Evolutionary conservation across 2,113 vertebrate genomes (phyloP).

Genomic region (Hippocampus abdominalis): DNA sequence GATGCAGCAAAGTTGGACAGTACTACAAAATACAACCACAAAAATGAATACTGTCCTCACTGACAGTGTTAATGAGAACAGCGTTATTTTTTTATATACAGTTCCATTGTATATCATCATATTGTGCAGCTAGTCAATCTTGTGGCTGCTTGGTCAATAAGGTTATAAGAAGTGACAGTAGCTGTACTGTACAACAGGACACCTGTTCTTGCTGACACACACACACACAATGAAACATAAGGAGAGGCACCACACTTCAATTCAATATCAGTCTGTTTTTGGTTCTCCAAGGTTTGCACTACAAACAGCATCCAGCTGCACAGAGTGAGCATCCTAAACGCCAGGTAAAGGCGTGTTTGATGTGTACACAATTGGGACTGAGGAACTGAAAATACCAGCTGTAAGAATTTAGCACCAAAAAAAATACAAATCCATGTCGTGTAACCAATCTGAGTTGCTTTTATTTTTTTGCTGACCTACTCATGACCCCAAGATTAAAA

Average conservation of each 20-base stretch:
- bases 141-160: neutral
- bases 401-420: constrained; percentile 10
- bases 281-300: constrained; percentile 47
- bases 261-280: constrained; percentile 22
- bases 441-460: neutral
- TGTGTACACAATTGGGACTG: constrained; percentile 31
- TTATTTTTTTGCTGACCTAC: neutral
- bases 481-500: neutral
- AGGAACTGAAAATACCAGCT: constrained; percentile 59
- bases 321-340: constrained; percentile 28
- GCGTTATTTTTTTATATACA: no score
- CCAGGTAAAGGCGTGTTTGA: constrained; percentile 45
- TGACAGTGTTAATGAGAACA: no score
- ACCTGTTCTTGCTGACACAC: constrained; percentile 49
- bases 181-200: constrained; percentile 48
- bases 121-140: neutral
- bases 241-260: constrained; percentile 10
- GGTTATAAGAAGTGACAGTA: constrained; percentile 33
- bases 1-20: no score
- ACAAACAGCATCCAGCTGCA: constrained; percentile 42
- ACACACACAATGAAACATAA: constrained; percentile 6
- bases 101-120: neutral
- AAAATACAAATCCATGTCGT: neutral
- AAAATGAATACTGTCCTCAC: neutral
- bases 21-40: no score